phyloP scores from a whole-genome alignment of 1,140 invertebrate genomes.

The Hirudo medicinalis region DNA sequence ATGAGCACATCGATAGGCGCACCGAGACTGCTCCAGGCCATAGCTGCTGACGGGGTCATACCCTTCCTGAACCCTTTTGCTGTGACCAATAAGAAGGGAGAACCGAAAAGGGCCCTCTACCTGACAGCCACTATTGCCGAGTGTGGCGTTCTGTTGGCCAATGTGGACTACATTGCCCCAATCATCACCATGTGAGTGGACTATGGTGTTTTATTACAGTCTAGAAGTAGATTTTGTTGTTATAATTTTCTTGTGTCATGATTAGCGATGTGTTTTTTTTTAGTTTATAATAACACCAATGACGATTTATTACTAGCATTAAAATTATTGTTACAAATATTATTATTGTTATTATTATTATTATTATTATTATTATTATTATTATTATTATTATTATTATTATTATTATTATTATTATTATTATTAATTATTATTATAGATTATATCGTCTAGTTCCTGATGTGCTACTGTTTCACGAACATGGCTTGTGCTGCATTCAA shows the following conservation, averaged over 20 bases:
- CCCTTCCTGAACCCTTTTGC: slow-evolving; percentile 84
- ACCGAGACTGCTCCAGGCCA: slow-evolving; percentile 66
- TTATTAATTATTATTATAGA: not conserved
- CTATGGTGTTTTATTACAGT: no score
- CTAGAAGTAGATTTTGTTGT: no score
- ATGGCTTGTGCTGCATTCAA: no score
- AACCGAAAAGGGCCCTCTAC: slow-evolving; percentile 85
- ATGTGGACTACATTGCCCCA: slow-evolving; percentile 47
- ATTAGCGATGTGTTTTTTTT: no score
- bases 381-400: no score
- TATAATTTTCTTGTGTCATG: no score
- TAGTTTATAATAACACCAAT: no score
- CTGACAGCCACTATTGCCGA: slow-evolving; percentile 83
- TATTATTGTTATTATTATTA: no score
- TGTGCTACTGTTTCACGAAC: slow-evolving; percentile 99
- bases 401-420: no score
- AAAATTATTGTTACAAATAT: no score
- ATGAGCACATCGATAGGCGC: slow-evolving; percentile 41
- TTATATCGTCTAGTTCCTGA: slow-evolving; percentile 49
- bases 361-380: no score
- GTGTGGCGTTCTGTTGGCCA: slow-evolving; percentile 74
- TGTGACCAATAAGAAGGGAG: slow-evolving; percentile 78
- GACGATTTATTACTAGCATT: no score
- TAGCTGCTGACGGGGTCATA: slow-evolving; percentile 91
- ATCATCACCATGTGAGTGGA: slow-evolving; percentile 46